These are phyloP conservation scores for Phengaris arion DNA, from an alignment of 2,888 invertebrate species.

Conservation along the genomic window DNA sequence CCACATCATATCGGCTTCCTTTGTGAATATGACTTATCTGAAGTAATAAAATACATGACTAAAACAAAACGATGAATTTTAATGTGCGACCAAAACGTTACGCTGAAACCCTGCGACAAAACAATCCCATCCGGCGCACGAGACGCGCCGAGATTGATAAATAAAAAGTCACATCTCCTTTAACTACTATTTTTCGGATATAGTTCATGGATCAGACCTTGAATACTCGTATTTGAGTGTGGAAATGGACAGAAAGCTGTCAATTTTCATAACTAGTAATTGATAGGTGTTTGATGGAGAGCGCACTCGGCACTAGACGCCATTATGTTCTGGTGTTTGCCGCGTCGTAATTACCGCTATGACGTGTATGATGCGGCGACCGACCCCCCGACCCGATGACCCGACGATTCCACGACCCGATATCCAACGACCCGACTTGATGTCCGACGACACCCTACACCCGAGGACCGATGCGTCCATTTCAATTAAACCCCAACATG, in stretches of 20 bases:
- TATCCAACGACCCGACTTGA: background rate
- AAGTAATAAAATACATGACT: too few relatives aligned
- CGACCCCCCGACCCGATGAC: constrained; percentile 40
- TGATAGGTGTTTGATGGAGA: constrained; percentile 31
- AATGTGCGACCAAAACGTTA: too few relatives aligned
- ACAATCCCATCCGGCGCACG: too few relatives aligned
- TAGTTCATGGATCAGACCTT: background rate
- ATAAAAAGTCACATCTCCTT: too few relatives aligned
- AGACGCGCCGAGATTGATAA: too few relatives aligned
- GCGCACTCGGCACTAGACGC: constrained; percentile 56
- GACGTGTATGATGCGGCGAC: constrained; percentile 44
- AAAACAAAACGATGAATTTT: too few relatives aligned
- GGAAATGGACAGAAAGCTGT: background rate
- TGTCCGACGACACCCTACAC: constrained; percentile 25
- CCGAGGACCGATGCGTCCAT: constrained; percentile 57
- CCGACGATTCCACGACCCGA: background rate
- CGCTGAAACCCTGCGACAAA: too few relatives aligned
- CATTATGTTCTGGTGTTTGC: constrained; percentile 54
- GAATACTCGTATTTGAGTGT: background rate
- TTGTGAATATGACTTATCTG: too few relatives aligned
- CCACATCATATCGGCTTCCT: too few relatives aligned
- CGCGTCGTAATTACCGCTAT: constrained; percentile 62
- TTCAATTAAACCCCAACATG: constrained; percentile 69
- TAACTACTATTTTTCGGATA: background rate
- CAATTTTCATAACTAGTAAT: constrained; percentile 11